Evolutionary conservation across 1,140 invertebrate species (phyloP).

Genomic region (Aplysia californica): DNA sequence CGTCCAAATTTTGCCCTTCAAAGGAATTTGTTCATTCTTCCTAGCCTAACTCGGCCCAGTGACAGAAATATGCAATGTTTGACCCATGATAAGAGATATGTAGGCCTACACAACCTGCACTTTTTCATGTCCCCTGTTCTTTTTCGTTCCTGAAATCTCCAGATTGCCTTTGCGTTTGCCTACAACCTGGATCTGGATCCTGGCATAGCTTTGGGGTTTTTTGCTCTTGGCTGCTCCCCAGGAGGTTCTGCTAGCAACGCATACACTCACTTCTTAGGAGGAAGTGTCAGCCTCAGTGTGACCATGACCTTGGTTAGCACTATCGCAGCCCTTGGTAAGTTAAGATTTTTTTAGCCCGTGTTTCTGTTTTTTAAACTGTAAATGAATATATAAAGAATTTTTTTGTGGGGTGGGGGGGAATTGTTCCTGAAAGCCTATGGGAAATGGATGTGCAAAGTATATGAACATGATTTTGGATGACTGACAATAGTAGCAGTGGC

Average conservation of each 20-base stretch:
- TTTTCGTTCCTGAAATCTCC: neutral
- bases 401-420: neutral
- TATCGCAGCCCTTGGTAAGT: constrained; percentile 50
- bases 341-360: neutral
- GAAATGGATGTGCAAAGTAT: neutral
- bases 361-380: neutral
- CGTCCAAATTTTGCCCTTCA: no score
- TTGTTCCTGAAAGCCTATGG: neutral
- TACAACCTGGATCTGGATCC: constrained; percentile 46
- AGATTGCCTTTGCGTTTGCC: constrained; percentile 50
- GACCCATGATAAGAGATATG: no score
- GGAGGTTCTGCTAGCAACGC: constrained; percentile 70
- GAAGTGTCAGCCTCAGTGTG: constrained; percentile 69
- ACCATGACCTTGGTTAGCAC: constrained; percentile 68
- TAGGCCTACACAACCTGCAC: neutral
- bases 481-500: neutral
- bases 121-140: neutral
- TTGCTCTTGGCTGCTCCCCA: constrained; percentile 69
- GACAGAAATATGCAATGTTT: no score
- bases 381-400: neutral
- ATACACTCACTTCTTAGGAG: constrained; percentile 69
- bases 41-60: no score
- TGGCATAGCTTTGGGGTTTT: constrained; percentile 65
- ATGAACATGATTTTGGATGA: neutral
- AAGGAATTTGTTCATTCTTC: no score